A percentile compares a stretch with the other conserved stretches of the same genome.
phyloP scores from a whole-genome alignment of 2,888 invertebrate genomes.

The Drosophila paramelanica region DNA sequence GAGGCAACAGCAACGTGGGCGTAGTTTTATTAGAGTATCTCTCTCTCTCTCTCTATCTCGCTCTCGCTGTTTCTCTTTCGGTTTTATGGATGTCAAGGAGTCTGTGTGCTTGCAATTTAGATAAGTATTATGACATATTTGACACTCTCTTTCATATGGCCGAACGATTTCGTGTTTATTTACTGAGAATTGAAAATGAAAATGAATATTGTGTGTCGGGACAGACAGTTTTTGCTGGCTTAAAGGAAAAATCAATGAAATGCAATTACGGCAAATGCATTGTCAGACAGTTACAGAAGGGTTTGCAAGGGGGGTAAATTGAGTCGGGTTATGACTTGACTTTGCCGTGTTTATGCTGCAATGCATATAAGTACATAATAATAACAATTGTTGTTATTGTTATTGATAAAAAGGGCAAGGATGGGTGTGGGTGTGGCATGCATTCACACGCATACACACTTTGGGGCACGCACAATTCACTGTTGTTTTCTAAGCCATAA shows the following conservation, averaged over 20 bases:
- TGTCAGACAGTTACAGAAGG: constrained; percentile 29
- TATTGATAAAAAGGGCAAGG: constrained; percentile 58
- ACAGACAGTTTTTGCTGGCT: constrained; percentile 14
- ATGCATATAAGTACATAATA: constrained; percentile 57
- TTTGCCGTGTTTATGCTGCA: constrained; percentile 33
- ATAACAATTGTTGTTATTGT: constrained; percentile 71
- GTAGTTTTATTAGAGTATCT: constrained; percentile 17
- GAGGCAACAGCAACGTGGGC: constrained; percentile 40
- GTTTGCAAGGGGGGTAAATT: background rate
- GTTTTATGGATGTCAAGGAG: background rate
- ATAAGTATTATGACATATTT: constrained; percentile 82
- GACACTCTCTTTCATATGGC: constrained; percentile 72
- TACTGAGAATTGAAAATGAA: constrained; percentile 50
- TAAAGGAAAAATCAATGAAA: constrained; percentile 77
- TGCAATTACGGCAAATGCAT: constrained; percentile 79
- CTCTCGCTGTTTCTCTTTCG: background rate
- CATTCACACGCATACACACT: constrained; percentile 3
- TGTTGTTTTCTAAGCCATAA: constrained; percentile 59
- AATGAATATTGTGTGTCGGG: constrained; percentile 37
- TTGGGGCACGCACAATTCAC: background rate
- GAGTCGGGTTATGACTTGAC: constrained; percentile 16
- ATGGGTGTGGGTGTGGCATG: constrained; percentile 22
- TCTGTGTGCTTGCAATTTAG: constrained; percentile 71
- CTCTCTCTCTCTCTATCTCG: background rate
- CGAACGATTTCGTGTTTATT: constrained; percentile 65